phyloP scores from a whole-genome alignment of 2,888 invertebrate genomes.

The Sialis lutaria region DNA sequence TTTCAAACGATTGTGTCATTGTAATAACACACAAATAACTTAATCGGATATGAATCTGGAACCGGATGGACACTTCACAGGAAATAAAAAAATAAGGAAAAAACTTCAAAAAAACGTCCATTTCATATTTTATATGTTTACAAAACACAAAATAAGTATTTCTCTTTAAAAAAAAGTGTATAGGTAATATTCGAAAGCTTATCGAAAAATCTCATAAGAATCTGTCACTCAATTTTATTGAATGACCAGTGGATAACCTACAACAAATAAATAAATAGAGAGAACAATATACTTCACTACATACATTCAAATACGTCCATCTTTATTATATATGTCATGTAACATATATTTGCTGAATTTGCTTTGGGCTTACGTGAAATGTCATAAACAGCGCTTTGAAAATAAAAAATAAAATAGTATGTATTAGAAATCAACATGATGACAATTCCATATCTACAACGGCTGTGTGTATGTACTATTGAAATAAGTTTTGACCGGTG shows the following conservation, averaged over 20 bases:
- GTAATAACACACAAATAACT: no score
- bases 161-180: no score
- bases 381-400: neutral
- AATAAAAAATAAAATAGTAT: neutral
- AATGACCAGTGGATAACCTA: neutral
- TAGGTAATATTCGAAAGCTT: neutral
- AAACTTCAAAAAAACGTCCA: no score
- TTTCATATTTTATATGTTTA: no score
- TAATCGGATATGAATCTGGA: no score
- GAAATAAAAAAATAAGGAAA: no score
- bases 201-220: neutral
- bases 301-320: no score
- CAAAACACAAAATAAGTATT: no score
- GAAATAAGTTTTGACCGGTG: neutral
- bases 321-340: no score
- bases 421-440: neutral
- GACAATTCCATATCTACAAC: neutral
- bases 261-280: neutral
- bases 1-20: no score
- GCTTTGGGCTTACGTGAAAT: neutral
- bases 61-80: no score
- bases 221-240: neutral
- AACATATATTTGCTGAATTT: no score
- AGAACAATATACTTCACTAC: neutral
- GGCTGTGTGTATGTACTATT: neutral